phyloP scores from a whole-genome alignment of 2,113 vertebrate genomes.

The Rhodinocichla rosea region DNA sequence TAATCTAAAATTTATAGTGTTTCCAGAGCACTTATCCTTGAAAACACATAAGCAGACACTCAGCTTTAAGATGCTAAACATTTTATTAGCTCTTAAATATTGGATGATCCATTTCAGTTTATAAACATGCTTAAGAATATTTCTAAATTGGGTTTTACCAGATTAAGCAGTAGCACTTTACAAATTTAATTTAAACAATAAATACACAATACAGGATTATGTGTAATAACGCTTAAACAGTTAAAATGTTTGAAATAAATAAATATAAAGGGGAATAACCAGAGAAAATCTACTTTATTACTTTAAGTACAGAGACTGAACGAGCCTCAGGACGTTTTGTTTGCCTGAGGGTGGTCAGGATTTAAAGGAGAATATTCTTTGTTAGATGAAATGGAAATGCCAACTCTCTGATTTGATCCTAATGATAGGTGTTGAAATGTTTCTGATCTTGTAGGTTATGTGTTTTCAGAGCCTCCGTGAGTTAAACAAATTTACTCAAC shows the following conservation, averaged over 20 bases:
- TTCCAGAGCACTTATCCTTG: background rate
- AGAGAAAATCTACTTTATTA: background rate
- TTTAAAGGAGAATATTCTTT: background rate
- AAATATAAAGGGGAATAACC: background rate
- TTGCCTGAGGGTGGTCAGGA: background rate
- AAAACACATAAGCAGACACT: background rate
- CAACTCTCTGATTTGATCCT: background rate
- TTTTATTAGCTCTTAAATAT: background rate
- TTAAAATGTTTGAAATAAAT: background rate
- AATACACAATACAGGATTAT: background rate
- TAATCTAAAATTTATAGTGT: background rate
- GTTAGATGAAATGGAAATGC: background rate
- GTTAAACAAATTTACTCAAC: background rate
- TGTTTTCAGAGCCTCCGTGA: background rate
- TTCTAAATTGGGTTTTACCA: background rate
- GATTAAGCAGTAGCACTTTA: background rate
- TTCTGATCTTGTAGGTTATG: background rate
- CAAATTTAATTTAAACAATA: background rate
- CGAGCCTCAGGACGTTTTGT: background rate
- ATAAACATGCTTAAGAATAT: background rate
- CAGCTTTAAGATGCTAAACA: background rate
- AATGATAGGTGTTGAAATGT: accelerated
- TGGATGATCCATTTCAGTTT: background rate
- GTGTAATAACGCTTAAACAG: background rate
- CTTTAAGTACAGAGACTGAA: background rate